A percentile compares a stretch with the other conserved stretches of the same genome.
Conservation (phyloP, 2,888 invertebrate genomes). For the Tenthredo distinguenda region DNA sequence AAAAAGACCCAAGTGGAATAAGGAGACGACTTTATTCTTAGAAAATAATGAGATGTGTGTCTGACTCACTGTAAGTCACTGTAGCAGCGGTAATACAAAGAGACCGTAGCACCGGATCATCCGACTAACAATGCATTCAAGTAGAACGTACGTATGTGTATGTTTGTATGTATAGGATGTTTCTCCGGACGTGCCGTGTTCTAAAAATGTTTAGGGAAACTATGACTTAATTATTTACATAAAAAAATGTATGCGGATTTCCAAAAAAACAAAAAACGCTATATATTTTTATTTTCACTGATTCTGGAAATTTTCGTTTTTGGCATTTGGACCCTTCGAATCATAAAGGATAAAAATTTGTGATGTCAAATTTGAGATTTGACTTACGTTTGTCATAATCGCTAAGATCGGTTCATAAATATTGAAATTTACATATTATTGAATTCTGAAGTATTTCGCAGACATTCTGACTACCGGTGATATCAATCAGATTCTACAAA, state of each 20-base stretch:
- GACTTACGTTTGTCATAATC: neutral
- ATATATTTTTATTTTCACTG: too few relatives aligned
- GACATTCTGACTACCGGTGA: neutral
- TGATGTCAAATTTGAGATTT: neutral
- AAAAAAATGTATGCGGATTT: too few relatives aligned
- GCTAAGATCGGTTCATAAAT: neutral
- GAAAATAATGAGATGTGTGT: slow-evolving; percentile 64
- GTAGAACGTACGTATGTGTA: neutral
- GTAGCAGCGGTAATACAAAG: neutral
- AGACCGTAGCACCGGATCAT: slow-evolving; percentile 21
- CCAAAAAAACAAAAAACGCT: too few relatives aligned
- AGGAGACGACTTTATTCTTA: slow-evolving; percentile 57
- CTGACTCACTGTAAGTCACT: neutral
- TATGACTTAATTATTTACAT: neutral
- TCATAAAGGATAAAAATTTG: neutral
- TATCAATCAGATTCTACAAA: neutral
- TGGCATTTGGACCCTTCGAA: neutral
- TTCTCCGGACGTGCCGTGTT: neutral
- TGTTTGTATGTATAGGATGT: neutral
- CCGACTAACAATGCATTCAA: slow-evolving; percentile 17
- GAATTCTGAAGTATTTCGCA: neutral
- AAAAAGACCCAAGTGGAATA: neutral
- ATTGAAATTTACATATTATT: neutral
- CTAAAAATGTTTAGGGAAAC: neutral
- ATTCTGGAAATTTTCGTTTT: too few relatives aligned